Conservation (phyloP, 2,888 invertebrate species). For the Philaethria dido region DNA sequence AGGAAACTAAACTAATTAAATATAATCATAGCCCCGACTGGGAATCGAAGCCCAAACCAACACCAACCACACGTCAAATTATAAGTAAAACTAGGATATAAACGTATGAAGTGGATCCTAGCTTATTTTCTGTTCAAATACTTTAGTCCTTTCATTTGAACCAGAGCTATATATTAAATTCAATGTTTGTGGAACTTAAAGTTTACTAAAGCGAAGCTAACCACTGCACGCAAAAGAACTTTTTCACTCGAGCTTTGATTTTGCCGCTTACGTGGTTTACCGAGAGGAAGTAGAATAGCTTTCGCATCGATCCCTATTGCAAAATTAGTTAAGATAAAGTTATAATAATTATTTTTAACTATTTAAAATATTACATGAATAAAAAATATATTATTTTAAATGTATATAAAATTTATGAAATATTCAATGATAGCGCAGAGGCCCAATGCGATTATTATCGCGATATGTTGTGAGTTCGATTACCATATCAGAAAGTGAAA, state of each 20-base stretch:
- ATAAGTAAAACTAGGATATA: not conserved
- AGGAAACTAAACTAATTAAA: too few species aligned
- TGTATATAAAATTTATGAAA: too few species aligned
- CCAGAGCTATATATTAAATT: conserved; percentile 15
- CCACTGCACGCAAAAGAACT: conserved; percentile 78
- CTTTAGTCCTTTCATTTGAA: not conserved
- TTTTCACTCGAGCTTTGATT: conserved; percentile 73
- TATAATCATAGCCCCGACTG: too few species aligned
- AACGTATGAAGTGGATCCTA: not conserved
- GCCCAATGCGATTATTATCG: too few species aligned
- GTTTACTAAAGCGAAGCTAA: conserved; percentile 48
- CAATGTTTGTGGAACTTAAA: conserved; percentile 4
- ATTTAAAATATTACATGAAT: not conserved
- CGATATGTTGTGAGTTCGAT: too few species aligned
- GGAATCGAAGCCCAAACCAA: too few species aligned
- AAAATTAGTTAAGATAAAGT: conserved; percentile 9
- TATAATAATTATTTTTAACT: not conserved
- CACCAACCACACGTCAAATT: too few species aligned
- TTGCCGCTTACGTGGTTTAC: conserved; percentile 74
- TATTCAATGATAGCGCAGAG: too few species aligned
- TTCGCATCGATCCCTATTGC: conserved; percentile 69
- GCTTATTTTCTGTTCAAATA: conserved; percentile 1
- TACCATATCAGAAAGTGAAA: too few species aligned
- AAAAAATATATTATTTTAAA: not conserved
- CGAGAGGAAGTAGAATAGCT: conserved; percentile 75